Evolutionary conservation across 2,888 invertebrate genomes (phyloP), one percentile per base, ranked within the genome.

Genomic region (Ligdia adustata): DNA sequence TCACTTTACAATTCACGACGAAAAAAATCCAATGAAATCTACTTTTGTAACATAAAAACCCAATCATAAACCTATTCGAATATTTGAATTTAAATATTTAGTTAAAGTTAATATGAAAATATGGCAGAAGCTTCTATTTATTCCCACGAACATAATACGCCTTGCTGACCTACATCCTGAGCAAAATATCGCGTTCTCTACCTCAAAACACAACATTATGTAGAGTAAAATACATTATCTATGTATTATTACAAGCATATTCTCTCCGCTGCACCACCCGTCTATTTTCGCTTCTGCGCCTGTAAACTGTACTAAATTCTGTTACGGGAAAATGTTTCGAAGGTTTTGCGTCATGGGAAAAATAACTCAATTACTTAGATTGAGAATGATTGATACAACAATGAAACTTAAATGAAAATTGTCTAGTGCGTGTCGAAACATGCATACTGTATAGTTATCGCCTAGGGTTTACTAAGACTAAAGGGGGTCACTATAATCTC

Each of bases 241-340:
- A 14, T 3, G 22, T 22, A 22, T 9, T 22, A 22, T 34, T 14
- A 34, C 20, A 18, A 22, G 3, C 34, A n/a, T n/a, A n/a, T n/a
- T 22, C 22, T 14, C 11, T 14, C 14, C 9, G 22, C 34, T 24
- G 24, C 20, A 20, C 22, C n/a, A 34, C 12, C 22, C 20, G 22
- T 22, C 34, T 22, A 22, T 22, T 34, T 34, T 13, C 14, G n/a
- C 24, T 9, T 34, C 13, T 22, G 9, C 14, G 13, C 13, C 13
- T 34, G 24, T 34, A 34, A 34, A 34, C 22, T 34, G 13, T 14
- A 24, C 9, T 9, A 9, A 34, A 34, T 34, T 34, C 20, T 34
- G 34, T 13, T 22, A 9, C 13, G 13, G 34, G 34, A 34, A 34
- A 34, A 24, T n/a, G n/a, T 24, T 34, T 12, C 14, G 9, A 9